These are phyloP conservation scores for Vanessa cardui DNA, from an alignment of 2,888 invertebrate species.

Conservation along the genomic window DNA sequence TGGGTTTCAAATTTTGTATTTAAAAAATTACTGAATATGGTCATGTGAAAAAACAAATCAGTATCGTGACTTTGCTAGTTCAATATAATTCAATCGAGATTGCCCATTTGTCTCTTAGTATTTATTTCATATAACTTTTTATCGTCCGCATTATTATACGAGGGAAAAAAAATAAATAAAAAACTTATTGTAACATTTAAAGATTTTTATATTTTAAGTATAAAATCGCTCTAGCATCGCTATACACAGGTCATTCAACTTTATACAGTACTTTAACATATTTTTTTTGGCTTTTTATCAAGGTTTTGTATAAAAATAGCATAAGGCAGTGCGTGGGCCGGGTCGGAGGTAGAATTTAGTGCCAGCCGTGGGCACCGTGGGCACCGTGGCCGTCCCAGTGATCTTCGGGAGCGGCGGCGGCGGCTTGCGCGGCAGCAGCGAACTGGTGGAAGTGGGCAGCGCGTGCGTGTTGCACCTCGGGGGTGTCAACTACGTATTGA, in stretches of 20 bases:
- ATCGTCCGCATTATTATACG: not conserved
- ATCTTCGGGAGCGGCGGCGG: conserved; percentile 74
- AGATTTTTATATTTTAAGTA: conserved; percentile 73
- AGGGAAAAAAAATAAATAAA: conserved; percentile 40
- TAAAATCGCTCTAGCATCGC: conserved; percentile 68
- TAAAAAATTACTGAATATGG: no score
- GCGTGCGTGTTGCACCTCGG: conserved; percentile 77
- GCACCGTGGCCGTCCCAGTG: conserved; percentile 58
- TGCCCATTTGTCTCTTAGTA: no score
- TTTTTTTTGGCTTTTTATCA: conserved; percentile 69
- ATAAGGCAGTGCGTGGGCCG: conserved; percentile 62
- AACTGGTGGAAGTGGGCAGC: conserved; percentile 72
- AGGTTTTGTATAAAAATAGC: conserved; percentile 73
- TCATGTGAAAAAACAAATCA: no score
- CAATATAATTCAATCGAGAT: no score
- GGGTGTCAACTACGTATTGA: conserved; percentile 78
- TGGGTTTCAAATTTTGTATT: no score
- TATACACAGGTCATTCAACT: conserved; percentile 73
- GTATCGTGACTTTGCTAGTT: no score
- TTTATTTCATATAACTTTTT: no score
- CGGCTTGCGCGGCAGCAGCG: conserved; percentile 74
- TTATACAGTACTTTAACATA: conserved; percentile 68
- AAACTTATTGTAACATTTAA: conserved; percentile 56
- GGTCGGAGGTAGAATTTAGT: conserved; percentile 68
- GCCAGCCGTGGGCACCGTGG: conserved; percentile 64